Percentiles rank a stretch among this genome's conserved stretches.
Evolutionary conservation across 2,888 invertebrate genomes (phyloP).

Genomic region (Uloborus plumipes): DNA sequence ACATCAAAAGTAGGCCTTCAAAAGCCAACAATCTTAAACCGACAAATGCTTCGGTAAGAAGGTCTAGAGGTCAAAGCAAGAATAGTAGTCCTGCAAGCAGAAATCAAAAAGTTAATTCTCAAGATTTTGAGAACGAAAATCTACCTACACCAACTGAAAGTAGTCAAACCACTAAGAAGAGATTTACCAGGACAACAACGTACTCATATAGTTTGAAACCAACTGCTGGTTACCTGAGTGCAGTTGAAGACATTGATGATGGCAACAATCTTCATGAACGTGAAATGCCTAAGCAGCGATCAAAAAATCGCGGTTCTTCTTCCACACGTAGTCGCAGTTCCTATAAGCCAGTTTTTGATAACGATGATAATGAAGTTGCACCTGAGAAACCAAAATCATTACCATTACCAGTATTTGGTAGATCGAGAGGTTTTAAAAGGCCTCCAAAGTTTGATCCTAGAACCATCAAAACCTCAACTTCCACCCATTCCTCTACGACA

Average conservation of each 20-base stretch:
- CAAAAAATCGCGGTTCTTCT: slow-evolving; percentile 16
- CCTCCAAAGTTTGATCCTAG: slow-evolving; percentile 62
- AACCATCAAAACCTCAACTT: slow-evolving; percentile 39
- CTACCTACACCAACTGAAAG: slow-evolving; percentile 7
- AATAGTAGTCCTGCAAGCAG: background rate
- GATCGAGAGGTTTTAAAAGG: slow-evolving; percentile 49
- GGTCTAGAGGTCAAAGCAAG: slow-evolving; percentile 22
- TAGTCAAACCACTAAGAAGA: slow-evolving; percentile 29
- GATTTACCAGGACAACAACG: slow-evolving; percentile 55
- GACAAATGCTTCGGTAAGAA: background rate
- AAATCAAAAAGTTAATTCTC: slow-evolving; percentile 24
- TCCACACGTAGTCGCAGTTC: slow-evolving; percentile 25
- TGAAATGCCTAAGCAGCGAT: slow-evolving; percentile 2
- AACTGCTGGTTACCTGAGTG: slow-evolving; percentile 34
- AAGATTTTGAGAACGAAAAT: slow-evolving; percentile 12
- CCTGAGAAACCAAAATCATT: slow-evolving; percentile 40
- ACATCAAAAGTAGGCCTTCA: background rate
- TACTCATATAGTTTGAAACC: slow-evolving; percentile 46
- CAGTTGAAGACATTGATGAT: slow-evolving; percentile 14
- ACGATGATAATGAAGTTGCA: slow-evolving; percentile 48
- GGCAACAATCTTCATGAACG: slow-evolving; percentile 43
- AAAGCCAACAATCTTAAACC: slow-evolving; percentile 1
- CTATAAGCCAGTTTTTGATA: slow-evolving; percentile 52
- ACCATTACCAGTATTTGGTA: slow-evolving; percentile 56
- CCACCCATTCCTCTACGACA: slow-evolving; percentile 4